These are phyloP conservation scores for Drosophila sp. DNA, from an alignment of 1,140 invertebrate genomes.

Conservation along the genomic window DNA sequence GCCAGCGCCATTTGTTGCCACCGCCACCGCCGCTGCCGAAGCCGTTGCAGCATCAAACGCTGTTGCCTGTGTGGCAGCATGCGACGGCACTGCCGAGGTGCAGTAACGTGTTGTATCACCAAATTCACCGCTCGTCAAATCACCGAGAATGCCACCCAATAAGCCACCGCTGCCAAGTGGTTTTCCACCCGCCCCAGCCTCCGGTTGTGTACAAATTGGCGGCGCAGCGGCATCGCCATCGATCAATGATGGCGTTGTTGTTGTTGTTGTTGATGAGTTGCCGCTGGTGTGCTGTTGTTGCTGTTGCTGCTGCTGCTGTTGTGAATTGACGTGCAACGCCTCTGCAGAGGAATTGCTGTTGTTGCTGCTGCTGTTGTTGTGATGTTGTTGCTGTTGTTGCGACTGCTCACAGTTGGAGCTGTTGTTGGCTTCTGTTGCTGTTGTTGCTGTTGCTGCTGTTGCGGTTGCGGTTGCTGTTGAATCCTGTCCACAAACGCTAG, in stretches of 20 bases:
- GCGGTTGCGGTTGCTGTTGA: slow-evolving; percentile 18
- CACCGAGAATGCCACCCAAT: slow-evolving; percentile 77
- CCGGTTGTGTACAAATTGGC: slow-evolving; percentile 83
- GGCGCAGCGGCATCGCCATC: slow-evolving; percentile 76
- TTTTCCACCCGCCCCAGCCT: slow-evolving; percentile 67
- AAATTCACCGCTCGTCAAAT: slow-evolving; percentile 81
- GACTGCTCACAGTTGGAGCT: slow-evolving; percentile 22
- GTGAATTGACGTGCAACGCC: slow-evolving; percentile 29
- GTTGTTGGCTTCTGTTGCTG: background rate
- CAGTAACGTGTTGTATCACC: slow-evolving; percentile 84
- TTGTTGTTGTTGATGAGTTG: slow-evolving; percentile 53
- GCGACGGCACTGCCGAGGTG: slow-evolving; percentile 69
- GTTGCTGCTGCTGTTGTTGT: slow-evolving; percentile 52
- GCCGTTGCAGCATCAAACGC: slow-evolving; percentile 9
- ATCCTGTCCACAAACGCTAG: slow-evolving; percentile 39
- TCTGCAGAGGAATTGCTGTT: slow-evolving; percentile 55
- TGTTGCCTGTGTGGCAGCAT: background rate
- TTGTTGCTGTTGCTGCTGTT: slow-evolving; percentile 23
- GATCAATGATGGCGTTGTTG: slow-evolving; percentile 61
- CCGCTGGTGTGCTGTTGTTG: slow-evolving; percentile 33
- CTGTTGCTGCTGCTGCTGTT: slow-evolving; percentile 44
- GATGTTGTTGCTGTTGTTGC: slow-evolving; percentile 41
- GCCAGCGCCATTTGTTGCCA: slow-evolving; percentile 63
- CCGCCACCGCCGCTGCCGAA: background rate
- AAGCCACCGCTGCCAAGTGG: slow-evolving; percentile 73